Evolutionary conservation across 2,113 vertebrate species (phyloP), one percentile per base, ranked within the genome.

Genomic region (Lagopus leucura): DNA sequence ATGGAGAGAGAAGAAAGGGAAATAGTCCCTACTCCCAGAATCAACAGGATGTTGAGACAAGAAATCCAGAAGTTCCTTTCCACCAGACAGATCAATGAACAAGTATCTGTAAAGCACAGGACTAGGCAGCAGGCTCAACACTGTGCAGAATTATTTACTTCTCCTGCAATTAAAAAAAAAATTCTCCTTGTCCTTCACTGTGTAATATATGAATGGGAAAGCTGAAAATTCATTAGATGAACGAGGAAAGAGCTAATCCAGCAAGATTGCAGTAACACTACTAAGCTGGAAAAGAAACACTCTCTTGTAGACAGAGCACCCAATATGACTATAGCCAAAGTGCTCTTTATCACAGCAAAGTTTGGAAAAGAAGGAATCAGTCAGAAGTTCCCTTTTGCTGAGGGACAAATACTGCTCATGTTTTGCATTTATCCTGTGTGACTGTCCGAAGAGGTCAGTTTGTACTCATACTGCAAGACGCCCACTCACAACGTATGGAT

Each of bases 41-140:
- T 83, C 82, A 96, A 95, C 87, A 83, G 67, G 85, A 69, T 86
- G 61, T 77, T 94, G 69, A 61, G 91, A 74, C 16, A 40, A 90
- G 55, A 82, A 73, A 86, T 88, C 15, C 64, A 91, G 69, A 86
- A 92, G 54, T 86, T 91, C 76, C 38, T 83, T 94, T 52, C 48
- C 70, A 75, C 47, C 80, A 94, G 85, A 88, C 57, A 83, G 79
- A 92, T 96, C 88, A 92, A 91, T 95, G 94, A 94, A 48, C 91
- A 94, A 96, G 94, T 96, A 94, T 67, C 95, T 89, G 65, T 82
- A 89, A 95, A 95, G 72, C 61, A 86, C 3, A 90, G 65, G 61
- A 40, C 70, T 74, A 92, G 91, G 85, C 61, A 94, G 79, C 85
- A 93, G 52, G 85, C 94, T 95, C 93, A 96, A 72, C 72, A 57